These are phyloP conservation scores for Drosophila serrata DNA, from an alignment of 1,140 invertebrate species.

Conservation along the genomic window DNA sequence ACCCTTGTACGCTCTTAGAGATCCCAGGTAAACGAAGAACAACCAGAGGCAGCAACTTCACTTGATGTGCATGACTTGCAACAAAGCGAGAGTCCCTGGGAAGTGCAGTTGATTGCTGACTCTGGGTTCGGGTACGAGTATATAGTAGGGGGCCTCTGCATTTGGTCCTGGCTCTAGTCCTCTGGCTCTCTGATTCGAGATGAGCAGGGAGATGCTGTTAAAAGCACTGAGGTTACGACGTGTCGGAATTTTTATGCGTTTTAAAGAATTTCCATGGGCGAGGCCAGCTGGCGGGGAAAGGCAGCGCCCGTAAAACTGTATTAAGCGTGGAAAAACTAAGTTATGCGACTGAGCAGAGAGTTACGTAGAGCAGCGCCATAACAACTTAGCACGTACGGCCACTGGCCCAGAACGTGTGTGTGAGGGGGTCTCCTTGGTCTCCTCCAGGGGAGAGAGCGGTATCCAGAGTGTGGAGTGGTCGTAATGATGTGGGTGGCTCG, in stretches of 20 bases:
- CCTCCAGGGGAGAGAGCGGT: not conserved
- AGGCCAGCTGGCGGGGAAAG: slow-evolving; percentile 2
- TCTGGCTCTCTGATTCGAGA: slow-evolving; percentile 21
- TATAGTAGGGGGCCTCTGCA: not conserved
- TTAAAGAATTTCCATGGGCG: slow-evolving; percentile 75
- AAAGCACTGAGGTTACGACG: slow-evolving; percentile 80
- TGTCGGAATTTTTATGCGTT: slow-evolving; percentile 83
- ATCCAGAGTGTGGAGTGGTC: slow-evolving; percentile 14
- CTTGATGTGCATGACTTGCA: slow-evolving; percentile 79
- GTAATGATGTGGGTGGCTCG: slow-evolving; percentile 62
- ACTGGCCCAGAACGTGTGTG: slow-evolving; percentile 38
- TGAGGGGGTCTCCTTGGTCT: not conserved
- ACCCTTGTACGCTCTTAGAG: not conserved
- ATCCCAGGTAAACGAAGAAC: slow-evolving; percentile 8
- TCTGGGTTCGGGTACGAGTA: slow-evolving; percentile 32
- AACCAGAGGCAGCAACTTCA: slow-evolving; percentile 59
- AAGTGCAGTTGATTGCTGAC: slow-evolving; percentile 73
- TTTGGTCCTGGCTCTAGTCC: not conserved
- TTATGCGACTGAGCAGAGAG: slow-evolving; percentile 73
- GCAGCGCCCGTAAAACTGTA: slow-evolving; percentile 74
- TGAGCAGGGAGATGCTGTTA: slow-evolving; percentile 55
- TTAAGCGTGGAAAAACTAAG: slow-evolving; percentile 80
- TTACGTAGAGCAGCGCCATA: slow-evolving; percentile 68
- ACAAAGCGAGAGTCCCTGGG: slow-evolving; percentile 64
- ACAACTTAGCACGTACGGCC: slow-evolving; percentile 56